phyloP scores from a whole-genome alignment of 2,888 invertebrate genomes.

The Metopia argyrocephala region DNA sequence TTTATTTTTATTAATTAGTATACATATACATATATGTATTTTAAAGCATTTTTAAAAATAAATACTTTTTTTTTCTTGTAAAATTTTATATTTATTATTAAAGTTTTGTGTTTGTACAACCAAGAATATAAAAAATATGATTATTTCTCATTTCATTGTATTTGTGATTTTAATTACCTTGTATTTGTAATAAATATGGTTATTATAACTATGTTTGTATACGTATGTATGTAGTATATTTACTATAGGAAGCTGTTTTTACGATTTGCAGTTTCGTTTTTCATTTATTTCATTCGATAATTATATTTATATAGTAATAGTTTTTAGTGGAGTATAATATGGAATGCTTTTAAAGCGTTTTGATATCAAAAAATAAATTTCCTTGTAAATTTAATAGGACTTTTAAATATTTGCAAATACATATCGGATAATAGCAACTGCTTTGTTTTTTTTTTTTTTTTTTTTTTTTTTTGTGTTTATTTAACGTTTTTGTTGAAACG shows the following conservation, averaged over 20 bases:
- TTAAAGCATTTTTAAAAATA: slow-evolving; percentile 49
- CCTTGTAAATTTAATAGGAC: not conserved
- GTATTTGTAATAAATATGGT: slow-evolving; percentile 19
- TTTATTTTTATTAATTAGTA: too few relatives aligned
- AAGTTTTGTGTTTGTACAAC: slow-evolving; percentile 48
- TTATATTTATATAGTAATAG: not conserved
- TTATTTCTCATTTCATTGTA: not conserved
- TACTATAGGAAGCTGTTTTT: slow-evolving; percentile 55
- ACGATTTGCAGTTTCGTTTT: slow-evolving; percentile 18
- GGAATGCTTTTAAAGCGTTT: slow-evolving; percentile 55
- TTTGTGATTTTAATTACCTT: slow-evolving; percentile 43
- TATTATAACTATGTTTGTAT: slow-evolving; percentile 5
- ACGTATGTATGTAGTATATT: slow-evolving; percentile 21
- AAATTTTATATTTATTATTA: not conserved
- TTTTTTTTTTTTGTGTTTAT: not conserved
- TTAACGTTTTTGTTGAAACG: not conserved
- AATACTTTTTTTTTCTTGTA: not conserved
- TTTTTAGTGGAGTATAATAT: slow-evolving; percentile 13
- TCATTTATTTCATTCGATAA: not conserved
- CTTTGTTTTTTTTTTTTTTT: slow-evolving; percentile 14
- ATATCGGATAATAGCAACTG: too few relatives aligned
- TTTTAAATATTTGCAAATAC: slow-evolving; percentile 39
- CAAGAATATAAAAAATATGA: slow-evolving; percentile 55
- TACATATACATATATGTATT: slow-evolving; percentile 35
- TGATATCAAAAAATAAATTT: slow-evolving; percentile 20